These are phyloP conservation scores for Siphamia tubifer DNA, from an alignment of 2,113 vertebrate species.

Conservation along the genomic window DNA sequence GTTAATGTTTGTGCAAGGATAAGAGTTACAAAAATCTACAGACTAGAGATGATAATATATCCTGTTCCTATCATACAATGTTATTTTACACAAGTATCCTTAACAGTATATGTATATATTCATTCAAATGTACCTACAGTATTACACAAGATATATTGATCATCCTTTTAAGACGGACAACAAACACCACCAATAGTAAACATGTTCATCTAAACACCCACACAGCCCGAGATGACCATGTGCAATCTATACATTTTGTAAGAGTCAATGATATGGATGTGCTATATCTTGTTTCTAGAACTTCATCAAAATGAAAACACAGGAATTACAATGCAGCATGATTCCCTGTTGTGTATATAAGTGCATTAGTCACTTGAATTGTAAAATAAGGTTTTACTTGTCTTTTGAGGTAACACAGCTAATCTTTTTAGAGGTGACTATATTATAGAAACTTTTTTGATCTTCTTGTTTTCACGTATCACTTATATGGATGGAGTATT, in stretches of 20 bases:
- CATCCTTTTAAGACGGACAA: constrained; percentile 50
- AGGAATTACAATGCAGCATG: constrained; percentile 56
- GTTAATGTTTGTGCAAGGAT: constrained; percentile 75
- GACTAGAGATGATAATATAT: constrained; percentile 75
- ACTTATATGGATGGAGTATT: constrained; percentile 15
- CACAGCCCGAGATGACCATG: constrained; percentile 18
- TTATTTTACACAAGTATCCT: constrained; percentile 71
- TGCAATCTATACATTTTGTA: constrained; percentile 46
- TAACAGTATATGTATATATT: constrained; percentile 64
- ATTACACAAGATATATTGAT: constrained; percentile 68
- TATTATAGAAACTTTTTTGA: constrained; percentile 20
- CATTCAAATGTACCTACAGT: constrained; percentile 49
- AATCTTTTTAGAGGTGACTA: constrained; percentile 45
- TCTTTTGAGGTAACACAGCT: constrained; percentile 55
- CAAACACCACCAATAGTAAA: constrained; percentile 63
- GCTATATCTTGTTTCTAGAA: constrained; percentile 54
- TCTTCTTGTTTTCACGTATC: constrained; percentile 23
- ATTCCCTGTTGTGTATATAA: constrained; percentile 42
- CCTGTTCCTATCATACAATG: constrained; percentile 73
- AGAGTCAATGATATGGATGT: constrained; percentile 42
- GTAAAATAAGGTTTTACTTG: constrained; percentile 18
- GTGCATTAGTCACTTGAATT: constrained; percentile 60
- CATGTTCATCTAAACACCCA: constrained; percentile 46
- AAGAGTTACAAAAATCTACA: constrained; percentile 76
- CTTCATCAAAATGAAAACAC: constrained; percentile 55